These are phyloP conservation scores for Uropsilus gracilis DNA, from an alignment of 2,113 vertebrate species.

Conservation along the genomic window DNA sequence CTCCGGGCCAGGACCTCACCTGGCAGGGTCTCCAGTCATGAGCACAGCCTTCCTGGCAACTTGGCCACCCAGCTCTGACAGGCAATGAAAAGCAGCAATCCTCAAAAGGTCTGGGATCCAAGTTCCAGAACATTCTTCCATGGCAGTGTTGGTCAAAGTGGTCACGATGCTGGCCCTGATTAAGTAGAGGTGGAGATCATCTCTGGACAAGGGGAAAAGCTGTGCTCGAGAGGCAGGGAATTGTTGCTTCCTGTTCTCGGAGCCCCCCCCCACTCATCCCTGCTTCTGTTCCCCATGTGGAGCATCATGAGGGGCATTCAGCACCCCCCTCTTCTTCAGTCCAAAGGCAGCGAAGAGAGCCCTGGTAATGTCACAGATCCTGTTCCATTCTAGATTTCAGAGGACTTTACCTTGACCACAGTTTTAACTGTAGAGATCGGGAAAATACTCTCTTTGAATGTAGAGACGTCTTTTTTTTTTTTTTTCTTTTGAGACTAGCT, in stretches of 20 bases:
- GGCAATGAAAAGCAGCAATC: background rate
- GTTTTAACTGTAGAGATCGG: background rate
- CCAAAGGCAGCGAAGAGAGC: background rate
- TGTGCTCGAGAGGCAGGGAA: background rate
- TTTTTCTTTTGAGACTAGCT: too few relatives aligned
- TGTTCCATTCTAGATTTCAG: background rate
- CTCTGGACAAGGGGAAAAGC: background rate
- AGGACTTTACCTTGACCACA: background rate
- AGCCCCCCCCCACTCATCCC: background rate
- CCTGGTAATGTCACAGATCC: background rate
- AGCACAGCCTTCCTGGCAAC: background rate
- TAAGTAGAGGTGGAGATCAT: background rate
- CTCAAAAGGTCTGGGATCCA: background rate
- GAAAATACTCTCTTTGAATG: background rate
- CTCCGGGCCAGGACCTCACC: background rate
- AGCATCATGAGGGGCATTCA: background rate
- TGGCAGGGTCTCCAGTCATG: accelerated
- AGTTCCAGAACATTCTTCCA: background rate
- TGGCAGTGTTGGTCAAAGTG: background rate
- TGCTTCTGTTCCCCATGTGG: background rate
- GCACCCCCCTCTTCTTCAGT: background rate
- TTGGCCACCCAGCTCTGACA: background rate
- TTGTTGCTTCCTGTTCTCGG: background rate
- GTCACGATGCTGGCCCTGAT: background rate
- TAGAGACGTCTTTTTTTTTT: too few relatives aligned